Evolutionary conservation across 2,797 vertebrate species (phyloP).

Genomic region (Manis crassicaudata): DNA sequence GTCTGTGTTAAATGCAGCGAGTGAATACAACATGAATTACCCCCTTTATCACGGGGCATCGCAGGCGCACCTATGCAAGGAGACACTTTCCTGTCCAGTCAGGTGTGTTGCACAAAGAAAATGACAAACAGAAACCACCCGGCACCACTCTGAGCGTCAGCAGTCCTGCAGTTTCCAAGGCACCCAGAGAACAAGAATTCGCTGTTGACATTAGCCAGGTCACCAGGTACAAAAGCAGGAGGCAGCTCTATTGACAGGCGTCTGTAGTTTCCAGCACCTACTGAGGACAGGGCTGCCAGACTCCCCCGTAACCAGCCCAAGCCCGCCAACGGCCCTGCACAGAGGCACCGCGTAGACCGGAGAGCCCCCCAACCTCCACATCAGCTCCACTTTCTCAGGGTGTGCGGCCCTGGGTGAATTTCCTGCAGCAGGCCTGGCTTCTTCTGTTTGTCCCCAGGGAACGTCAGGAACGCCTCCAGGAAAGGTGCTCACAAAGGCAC

Average conservation of each 20-base stretch:
- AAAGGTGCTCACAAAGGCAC: not conserved
- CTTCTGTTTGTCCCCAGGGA: constrained; percentile 8
- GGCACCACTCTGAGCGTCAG: not conserved
- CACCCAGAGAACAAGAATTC: not conserved
- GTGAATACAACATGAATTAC: not conserved
- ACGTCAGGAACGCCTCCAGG: not conserved
- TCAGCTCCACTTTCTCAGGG: not conserved
- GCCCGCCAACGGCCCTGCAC: not conserved
- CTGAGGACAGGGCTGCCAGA: not conserved
- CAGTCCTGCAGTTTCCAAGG: not conserved
- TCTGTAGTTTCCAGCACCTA: not conserved
- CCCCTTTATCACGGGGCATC: not conserved
- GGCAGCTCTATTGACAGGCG: not conserved
- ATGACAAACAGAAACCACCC: too few species aligned
- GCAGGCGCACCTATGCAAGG: not conserved
- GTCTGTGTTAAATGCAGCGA: not conserved
- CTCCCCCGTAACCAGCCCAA: not conserved
- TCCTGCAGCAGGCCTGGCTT: not conserved
- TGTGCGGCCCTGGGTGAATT: not conserved
- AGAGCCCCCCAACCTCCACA: not conserved
- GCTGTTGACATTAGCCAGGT: not conserved
- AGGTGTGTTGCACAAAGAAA: not conserved
- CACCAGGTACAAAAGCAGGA: not conserved
- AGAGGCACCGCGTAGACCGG: not conserved
- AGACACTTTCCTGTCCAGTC: not conserved